Conservation (phyloP, 2,888 invertebrate species). For the Uropetala carovei region DNA sequence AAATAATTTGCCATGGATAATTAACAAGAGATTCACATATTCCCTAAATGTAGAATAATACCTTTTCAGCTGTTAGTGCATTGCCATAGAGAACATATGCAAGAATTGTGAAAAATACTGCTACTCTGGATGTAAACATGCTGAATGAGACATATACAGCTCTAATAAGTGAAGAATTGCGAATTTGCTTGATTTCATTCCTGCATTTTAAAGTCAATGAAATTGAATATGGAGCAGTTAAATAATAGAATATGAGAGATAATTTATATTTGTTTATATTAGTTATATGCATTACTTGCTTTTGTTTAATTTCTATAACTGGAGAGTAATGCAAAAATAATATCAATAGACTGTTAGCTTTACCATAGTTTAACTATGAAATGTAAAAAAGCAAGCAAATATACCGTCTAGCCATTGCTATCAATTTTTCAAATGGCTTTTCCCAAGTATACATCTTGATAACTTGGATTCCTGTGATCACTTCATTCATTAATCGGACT, state of each 20-base stretch:
- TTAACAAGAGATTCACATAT: too few relatives aligned
- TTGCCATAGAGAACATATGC: conserved; percentile 85
- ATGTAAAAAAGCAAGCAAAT: conserved; percentile 66
- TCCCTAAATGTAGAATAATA: conserved; percentile 70
- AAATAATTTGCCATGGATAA: too few relatives aligned
- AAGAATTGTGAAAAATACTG: conserved; percentile 88
- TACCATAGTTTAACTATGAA: too few relatives aligned
- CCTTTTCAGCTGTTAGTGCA: conserved; percentile 84
- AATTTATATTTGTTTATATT: not conserved
- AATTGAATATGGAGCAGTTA: not conserved
- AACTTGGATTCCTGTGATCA: conserved; percentile 89
- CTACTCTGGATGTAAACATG: conserved; percentile 91
- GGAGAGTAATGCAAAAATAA: too few relatives aligned
- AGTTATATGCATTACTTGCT: not conserved
- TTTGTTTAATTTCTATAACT: not conserved
- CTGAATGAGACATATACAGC: conserved; percentile 83
- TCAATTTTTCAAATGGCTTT: conserved; percentile 83
- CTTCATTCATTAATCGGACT: conserved; percentile 90
- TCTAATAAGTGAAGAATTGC: conserved; percentile 78
- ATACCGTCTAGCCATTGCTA: conserved; percentile 78
- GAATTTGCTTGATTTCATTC: conserved; percentile 74
- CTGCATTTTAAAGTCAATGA: conserved; percentile 75
- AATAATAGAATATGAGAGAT: not conserved
- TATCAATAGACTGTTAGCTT: too few relatives aligned
- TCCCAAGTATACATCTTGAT: conserved; percentile 96